Base-by-base conservation (phyloP, 2,888 invertebrate species). In the Leucophora obtusa region DNA sequence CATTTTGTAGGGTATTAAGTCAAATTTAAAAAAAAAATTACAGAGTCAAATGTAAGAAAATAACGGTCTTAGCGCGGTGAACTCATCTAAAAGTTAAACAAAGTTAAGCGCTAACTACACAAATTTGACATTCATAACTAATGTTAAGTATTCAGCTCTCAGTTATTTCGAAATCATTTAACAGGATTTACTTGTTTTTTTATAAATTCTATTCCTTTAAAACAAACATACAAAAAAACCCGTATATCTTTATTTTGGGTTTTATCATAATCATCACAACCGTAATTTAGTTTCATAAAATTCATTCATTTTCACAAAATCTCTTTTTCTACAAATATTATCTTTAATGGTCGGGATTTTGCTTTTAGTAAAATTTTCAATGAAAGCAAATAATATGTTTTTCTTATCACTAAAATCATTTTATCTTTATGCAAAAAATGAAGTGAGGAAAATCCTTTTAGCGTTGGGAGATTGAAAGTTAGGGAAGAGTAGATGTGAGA, bases 271-370 rank as follows among this genome's bases (percentile, higher is more conserved):
- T 58, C 66, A 62, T 60, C 66, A 58, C 38, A 68, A 72, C 54
- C 72, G 63, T 68, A 62, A 72, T 72, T 56, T 60, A 21, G 21
- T 58, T 56, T 72, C 35, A 54, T 9, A 71, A 65, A 71, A 43
- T 56, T 72, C 65, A 63, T 56, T 58, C 38, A 63, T 68, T 63
- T 62, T 78, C 68, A 50, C 56, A 50, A 21, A 56, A 51, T 62
- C 24, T 78, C 18, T 62, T 63, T 51, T 50, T 54, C 9, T 47
- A 38, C 60, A 58, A 70, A 77, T 77, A 59, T 43, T 18, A 70
- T 53, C 28, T 59, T 68, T 77, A 71, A 71, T 77, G 77, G 59
- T 10, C 43, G 65, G 33, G 59, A 35, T 54, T 68, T 73, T 73
- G 60, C 54, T 54, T 33, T 15, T 35, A n/a, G 33, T 24, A 58